phyloP scores from a whole-genome alignment of 2,113 vertebrate species.

The Serilophus lunatus region DNA sequence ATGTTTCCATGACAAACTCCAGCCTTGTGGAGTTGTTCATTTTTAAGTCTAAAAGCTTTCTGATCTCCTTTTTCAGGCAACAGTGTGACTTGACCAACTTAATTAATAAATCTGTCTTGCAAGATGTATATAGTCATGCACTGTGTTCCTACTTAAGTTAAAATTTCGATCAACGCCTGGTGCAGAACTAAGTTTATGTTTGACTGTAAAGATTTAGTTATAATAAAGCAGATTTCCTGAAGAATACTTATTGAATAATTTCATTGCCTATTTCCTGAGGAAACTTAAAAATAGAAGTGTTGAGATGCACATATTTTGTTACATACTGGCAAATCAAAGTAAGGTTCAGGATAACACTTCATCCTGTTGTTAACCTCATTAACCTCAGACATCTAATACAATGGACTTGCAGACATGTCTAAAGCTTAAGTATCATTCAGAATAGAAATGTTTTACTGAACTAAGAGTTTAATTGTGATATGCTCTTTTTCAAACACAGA shows the following conservation, averaged over 20 bases:
- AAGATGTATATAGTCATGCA: not conserved
- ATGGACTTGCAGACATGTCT: not conserved
- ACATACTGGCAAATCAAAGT: not conserved
- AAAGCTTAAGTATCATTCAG: not conserved
- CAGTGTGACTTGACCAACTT: not conserved
- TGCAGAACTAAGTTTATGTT: not conserved
- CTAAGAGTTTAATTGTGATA: not conserved
- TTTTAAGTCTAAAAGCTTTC: slow-evolving; percentile 8
- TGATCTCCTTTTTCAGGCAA: not conserved
- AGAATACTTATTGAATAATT: not conserved
- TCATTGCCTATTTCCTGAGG: not conserved
- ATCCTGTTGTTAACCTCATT: not conserved
- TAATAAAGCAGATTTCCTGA: not conserved
- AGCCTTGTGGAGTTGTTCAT: not conserved
- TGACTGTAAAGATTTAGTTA: not conserved
- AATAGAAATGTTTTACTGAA: not conserved
- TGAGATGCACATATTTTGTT: not conserved
- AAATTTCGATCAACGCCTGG: not conserved
- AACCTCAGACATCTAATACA: not conserved
- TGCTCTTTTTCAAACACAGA: not conserved
- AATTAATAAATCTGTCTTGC: not conserved
- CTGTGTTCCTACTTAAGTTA: not conserved
- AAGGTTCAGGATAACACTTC: not conserved
- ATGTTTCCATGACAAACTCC: not conserved
- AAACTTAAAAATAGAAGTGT: not conserved